A percentile compares a stretch with the other conserved stretches of the same genome.
phyloP scores from a whole-genome alignment of 2,888 invertebrate species.

The Pyrrhosoma nymphula region DNA sequence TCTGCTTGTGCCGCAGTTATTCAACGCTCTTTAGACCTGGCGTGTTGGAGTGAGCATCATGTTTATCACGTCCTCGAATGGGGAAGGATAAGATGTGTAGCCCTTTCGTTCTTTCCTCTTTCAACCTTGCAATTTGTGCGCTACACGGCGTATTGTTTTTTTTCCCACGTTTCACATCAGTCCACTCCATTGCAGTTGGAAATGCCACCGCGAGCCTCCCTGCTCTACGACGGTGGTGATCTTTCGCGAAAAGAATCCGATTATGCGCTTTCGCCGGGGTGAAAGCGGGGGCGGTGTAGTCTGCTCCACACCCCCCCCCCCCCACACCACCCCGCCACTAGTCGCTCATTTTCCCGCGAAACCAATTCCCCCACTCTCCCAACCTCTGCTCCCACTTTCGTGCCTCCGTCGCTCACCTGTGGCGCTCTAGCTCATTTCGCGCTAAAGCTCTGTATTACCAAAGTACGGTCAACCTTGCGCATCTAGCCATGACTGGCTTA shows the following conservation, averaged over 20 bases:
- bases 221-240: neutral
- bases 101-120: neutral
- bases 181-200: neutral
- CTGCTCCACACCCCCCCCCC: neutral
- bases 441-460: too few relatives aligned
- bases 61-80: neutral
- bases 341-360: neutral
- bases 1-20: too few relatives aligned
- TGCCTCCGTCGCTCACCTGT: neutral
- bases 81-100: neutral
- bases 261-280: neutral
- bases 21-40: too few relatives aligned
- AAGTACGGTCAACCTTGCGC: too few relatives aligned
- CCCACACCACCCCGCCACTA: neutral
- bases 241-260: constrained; percentile 18
- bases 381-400: neutral
- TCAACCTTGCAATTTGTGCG: neutral
- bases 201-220: neutral
- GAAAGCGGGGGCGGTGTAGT: neutral
- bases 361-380: neutral
- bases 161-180: neutral
- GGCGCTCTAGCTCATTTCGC: neutral
- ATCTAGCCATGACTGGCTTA: too few relatives aligned
- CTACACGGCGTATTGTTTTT: neutral
- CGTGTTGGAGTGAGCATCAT: neutral